phyloP scores from a whole-genome alignment of 2,888 invertebrate genomes.

The Melangyna quadrimaculata region DNA sequence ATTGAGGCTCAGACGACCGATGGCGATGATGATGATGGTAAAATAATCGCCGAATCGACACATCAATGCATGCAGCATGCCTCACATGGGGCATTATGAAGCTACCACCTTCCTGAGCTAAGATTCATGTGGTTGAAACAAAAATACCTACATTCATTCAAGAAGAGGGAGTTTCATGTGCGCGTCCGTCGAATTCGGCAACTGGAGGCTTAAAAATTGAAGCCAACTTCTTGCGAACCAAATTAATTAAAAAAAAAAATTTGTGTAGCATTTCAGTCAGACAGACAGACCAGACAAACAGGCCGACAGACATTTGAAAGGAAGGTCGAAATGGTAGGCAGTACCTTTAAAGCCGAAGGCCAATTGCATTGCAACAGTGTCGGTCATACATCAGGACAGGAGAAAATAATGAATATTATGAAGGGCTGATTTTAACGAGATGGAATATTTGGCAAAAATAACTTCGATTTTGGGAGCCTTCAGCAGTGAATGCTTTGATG shows the following conservation, averaged over 20 bases:
- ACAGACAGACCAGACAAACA: neutral
- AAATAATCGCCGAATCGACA: slow-evolving; percentile 52
- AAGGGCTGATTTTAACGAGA: slow-evolving; percentile 24
- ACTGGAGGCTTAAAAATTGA: neutral
- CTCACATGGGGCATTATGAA: slow-evolving; percentile 14
- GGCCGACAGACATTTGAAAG: neutral
- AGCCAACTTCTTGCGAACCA: neutral
- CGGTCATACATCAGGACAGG: neutral
- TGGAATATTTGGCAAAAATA: neutral
- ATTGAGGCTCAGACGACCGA: neutral
- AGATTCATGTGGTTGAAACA: neutral
- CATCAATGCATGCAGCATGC: slow-evolving; percentile 17
- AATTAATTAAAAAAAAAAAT: slow-evolving; percentile 15
- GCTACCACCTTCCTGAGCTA: slow-evolving; percentile 13
- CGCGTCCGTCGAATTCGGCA: slow-evolving; percentile 22
- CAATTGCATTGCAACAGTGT: slow-evolving; percentile 16
- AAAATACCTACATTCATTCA: neutral
- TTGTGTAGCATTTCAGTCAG: neutral
- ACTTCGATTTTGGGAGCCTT: neutral
- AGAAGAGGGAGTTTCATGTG: neutral
- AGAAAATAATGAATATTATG: slow-evolving; percentile 26
- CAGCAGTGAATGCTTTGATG: neutral
- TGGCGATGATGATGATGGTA: slow-evolving; percentile 54
- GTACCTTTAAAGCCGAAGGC: slow-evolving; percentile 18
- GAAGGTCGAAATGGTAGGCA: slow-evolving; percentile 24